These are phyloP conservation scores for Polietes domitor DNA, from an alignment of 2,888 invertebrate species.

Conservation along the genomic window DNA sequence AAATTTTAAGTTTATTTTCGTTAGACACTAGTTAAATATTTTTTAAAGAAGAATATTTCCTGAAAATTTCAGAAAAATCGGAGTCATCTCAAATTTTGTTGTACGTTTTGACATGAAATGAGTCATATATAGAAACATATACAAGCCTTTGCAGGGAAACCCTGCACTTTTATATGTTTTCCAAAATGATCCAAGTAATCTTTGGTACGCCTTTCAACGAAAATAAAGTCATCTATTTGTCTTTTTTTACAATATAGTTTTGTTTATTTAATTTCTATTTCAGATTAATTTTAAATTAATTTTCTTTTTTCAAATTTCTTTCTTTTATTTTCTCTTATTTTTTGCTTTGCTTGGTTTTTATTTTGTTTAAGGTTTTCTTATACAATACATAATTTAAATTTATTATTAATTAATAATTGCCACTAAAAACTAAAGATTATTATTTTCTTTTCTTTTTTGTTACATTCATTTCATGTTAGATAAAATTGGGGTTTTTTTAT, in stretches of 20 bases:
- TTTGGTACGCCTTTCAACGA: background rate
- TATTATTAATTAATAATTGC: conserved; percentile 46
- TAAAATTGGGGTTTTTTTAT: too few relatives aligned
- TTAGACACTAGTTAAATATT: too few relatives aligned
- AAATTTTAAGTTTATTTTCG: too few relatives aligned
- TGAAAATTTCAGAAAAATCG: too few relatives aligned
- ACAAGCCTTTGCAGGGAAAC: too few relatives aligned
- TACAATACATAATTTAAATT: conserved; percentile 53
- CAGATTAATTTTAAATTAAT: conserved; percentile 22
- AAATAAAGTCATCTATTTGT: background rate
- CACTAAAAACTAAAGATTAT: conserved; percentile 60
- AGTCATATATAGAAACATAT: too few relatives aligned
- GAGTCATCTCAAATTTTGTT: too few relatives aligned
- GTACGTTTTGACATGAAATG: too few relatives aligned
- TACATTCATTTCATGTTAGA: conserved; percentile 14
- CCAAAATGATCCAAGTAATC: too few relatives aligned
- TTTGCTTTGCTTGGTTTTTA: conserved; percentile 40
- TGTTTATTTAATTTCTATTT: conserved; percentile 19
- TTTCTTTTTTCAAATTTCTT: conserved; percentile 19
- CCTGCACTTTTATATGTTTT: too few relatives aligned
- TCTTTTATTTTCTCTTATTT: conserved; percentile 1
- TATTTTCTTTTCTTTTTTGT: conserved; percentile 24
- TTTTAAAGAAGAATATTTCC: too few relatives aligned
- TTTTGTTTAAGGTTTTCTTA: conserved; percentile 31
- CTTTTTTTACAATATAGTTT: conserved; percentile 22